phyloP scores from a whole-genome alignment of 2,888 invertebrate genomes.

The Leptodirus hochenwartii region DNA sequence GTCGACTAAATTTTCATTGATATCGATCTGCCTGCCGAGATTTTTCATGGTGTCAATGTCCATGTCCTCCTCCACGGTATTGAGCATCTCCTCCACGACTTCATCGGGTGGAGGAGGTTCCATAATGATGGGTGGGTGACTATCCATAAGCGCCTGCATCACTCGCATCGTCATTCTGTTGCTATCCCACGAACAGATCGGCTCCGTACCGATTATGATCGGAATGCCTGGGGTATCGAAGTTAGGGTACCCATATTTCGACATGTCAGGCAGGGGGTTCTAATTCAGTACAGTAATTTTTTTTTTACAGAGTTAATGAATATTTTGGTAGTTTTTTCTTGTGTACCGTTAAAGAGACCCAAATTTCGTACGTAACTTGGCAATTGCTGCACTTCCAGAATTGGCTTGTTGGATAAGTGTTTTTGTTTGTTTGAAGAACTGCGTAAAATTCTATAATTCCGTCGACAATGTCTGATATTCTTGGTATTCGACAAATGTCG shows the following conservation, averaged over 20 bases:
- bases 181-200: conserved; percentile 14
- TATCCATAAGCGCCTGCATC: conserved; percentile 12
- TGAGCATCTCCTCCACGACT: conserved; percentile 16
- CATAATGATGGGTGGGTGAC: conserved; percentile 11
- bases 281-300: no score
- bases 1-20: no score
- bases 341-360: no score
- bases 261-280: conserved; percentile 15
- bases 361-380: conserved; percentile 17
- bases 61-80: conserved; percentile 16
- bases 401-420: conserved; percentile 16
- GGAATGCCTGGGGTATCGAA: conserved; percentile 17
- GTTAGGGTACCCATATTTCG: conserved; percentile 17
- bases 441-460: conserved; percentile 16
- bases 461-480: conserved; percentile 15
- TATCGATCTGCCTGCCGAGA: conserved; percentile 15
- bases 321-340: no score
- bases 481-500: conserved; percentile 17
- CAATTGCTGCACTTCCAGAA: conserved; percentile 14
- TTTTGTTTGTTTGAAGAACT: conserved; percentile 14
- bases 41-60: conserved; percentile 16
- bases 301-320: no score
- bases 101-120: conserved; percentile 16
- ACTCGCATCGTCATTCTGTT: conserved; percentile 15
- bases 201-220: conserved; percentile 17